phyloP scores from a whole-genome alignment of 2,113 vertebrate genomes.

The Gallinago paraguaiae region DNA sequence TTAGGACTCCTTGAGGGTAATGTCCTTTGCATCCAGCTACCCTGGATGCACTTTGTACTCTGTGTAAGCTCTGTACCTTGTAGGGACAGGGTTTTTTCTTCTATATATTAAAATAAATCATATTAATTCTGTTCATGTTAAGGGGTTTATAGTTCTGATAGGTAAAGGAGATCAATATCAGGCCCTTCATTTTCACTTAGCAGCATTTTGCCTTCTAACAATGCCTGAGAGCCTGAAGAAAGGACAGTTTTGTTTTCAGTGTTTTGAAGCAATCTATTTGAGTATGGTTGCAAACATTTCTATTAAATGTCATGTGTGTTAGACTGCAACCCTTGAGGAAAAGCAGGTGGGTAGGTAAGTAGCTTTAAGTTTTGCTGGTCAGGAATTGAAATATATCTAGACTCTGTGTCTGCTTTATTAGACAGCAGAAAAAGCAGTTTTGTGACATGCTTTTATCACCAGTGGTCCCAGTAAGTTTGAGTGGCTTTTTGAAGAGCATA shows the following conservation, averaged over 20 bases:
- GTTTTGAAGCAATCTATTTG: background rate
- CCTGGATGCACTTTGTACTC: background rate
- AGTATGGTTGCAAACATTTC: background rate
- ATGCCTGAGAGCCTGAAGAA: background rate
- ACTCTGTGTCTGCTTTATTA: background rate
- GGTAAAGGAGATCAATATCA: background rate
- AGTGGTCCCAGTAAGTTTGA: background rate
- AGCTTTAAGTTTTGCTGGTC: background rate
- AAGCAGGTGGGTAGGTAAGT: background rate
- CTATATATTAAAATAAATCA: background rate
- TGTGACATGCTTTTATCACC: background rate
- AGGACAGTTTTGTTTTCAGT: background rate
- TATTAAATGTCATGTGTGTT: background rate
- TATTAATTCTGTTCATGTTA: background rate
- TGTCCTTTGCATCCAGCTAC: background rate
- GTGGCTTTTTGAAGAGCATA: background rate
- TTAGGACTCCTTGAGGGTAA: background rate
- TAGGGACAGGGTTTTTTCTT: background rate
- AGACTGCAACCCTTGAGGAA: background rate
- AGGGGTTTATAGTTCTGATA: background rate
- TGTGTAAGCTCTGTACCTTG: background rate
- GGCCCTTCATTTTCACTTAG: background rate
- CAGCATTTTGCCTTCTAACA: background rate
- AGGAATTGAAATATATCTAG: background rate
- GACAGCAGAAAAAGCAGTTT: background rate